These are phyloP conservation scores for Cyclopterus lumpus DNA, from an alignment of 2,797 vertebrate species.

Conservation along the genomic window DNA sequence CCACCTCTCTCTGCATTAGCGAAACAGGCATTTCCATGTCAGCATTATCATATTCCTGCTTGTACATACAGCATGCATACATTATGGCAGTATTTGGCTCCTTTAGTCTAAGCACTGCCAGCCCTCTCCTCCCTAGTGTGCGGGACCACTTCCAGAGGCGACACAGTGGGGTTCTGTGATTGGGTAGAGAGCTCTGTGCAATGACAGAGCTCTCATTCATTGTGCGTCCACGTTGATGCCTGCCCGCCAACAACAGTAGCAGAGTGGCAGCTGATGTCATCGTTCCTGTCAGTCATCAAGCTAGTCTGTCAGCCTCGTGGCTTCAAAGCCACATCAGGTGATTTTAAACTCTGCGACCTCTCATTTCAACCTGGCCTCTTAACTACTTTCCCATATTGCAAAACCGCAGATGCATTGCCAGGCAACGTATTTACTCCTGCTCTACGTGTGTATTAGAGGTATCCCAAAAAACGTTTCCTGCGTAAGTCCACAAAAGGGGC, in stretches of 20 bases:
- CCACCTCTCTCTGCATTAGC: not conserved
- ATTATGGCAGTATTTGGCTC: constrained; percentile 19
- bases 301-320: constrained; percentile 37
- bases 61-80: constrained; percentile 13
- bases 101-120: constrained; percentile 18
- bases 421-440: not conserved
- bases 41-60: constrained; percentile 20
- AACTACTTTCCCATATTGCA: not conserved
- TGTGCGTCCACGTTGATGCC: constrained; percentile 5
- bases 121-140: not conserved
- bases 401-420: not conserved
- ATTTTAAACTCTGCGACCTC: constrained; percentile 8
- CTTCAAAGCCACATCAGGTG: constrained; percentile 41
- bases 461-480: no score
- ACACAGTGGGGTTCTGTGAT: constrained; percentile 1
- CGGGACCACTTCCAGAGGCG: not conserved
- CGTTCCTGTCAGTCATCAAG: constrained; percentile 58
- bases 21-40: not conserved
- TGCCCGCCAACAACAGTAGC: constrained; percentile 23
- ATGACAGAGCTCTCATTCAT: constrained; percentile 38
- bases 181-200: constrained; percentile 12
- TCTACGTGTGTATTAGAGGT: not conserved
- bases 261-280: constrained; percentile 67
- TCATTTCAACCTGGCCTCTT: not conserved
- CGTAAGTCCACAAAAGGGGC: no score